These are phyloP conservation scores for Gandaritis pyraliata DNA, from an alignment of 2,888 invertebrate genomes.

Conservation along the genomic window DNA sequence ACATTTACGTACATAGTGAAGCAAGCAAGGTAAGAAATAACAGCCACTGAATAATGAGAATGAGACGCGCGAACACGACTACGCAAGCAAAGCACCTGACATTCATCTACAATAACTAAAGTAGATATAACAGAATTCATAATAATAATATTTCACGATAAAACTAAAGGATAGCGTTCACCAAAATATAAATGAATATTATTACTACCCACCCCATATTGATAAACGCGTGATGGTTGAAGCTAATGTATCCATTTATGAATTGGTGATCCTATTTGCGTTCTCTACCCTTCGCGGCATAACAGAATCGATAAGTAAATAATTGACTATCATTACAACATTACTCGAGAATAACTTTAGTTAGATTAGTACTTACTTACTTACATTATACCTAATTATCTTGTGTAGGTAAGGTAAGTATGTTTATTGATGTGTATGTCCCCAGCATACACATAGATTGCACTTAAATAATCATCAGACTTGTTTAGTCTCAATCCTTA, in stretches of 20 bases:
- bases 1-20: constrained; percentile 2
- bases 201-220: too few relatives aligned
- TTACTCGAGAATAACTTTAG: constrained; percentile 24
- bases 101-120: constrained; percentile 4
- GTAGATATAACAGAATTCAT: not conserved
- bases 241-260: not conserved
- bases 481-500: constrained; percentile 26
- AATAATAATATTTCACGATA: not conserved
- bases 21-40: not conserved
- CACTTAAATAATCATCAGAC: constrained; percentile 38
- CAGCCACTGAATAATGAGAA: not conserved
- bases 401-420: constrained; percentile 10
- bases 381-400: too few relatives aligned
- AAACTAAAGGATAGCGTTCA: not conserved
- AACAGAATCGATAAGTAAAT: constrained; percentile 26
- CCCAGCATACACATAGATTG: too few relatives aligned
- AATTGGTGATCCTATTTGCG: not conserved
- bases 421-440: too few relatives aligned
- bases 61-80: constrained; percentile 2
- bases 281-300: constrained; percentile 5
- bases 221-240: too few relatives aligned
- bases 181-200: not conserved
- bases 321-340: constrained; percentile 34
- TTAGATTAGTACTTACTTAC: too few relatives aligned
- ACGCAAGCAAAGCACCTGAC: constrained; percentile 30